Evolutionary conservation across 2,888 invertebrate genomes (phyloP), one percentile per base, ranked within the genome.

Genomic region (Habrosyne pyritoides): DNA sequence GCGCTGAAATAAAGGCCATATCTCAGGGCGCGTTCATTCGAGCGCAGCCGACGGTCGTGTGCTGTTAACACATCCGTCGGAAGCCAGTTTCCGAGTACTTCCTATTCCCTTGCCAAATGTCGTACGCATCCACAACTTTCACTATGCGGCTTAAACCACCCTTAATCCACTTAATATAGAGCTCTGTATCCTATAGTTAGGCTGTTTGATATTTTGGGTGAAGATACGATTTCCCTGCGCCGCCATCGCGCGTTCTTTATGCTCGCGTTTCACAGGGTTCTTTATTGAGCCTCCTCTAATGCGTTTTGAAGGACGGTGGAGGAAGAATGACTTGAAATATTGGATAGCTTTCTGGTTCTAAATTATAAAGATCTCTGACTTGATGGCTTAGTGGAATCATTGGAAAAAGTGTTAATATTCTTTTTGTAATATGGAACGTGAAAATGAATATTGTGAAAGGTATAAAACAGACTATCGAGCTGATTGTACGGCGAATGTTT

Each of bases 11-110:
- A 70, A 69, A 66, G 63, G 66, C 53, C 59, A 64, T 67, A 67
- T 62, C 66, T 71, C 60, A 64, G 63, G 55, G 12, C n/a, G 33
- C 4, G 8, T n/a, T 33, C 33, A n/a, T n/a, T 33, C 33, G n/a
- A 49, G 60, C 47, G 56, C 51, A 52, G 26, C 55, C 28, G 22
- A 56, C 60, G 56, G 33, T 4, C 33, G 33, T 33, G 33, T 53
- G 61, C 63, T 73, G 73, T 77, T 75, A 77, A 75, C 78, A 74
- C 76, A 72, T 73, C 77, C 77, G 70, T 61, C 69, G 79, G 71
- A 73, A 69, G 67, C 68, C 60, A 62, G 58, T 65, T 61, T 60
- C 64, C 53, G 66, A 70, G 69, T 66, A 70, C 72, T 74, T 73
- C 73, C 74, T 63, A 57, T 63, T 66, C 69, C 67, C 63, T 58